Evolutionary conservation across 2,888 invertebrate genomes (phyloP).

Genomic region (Bimastos eiseni): DNA sequence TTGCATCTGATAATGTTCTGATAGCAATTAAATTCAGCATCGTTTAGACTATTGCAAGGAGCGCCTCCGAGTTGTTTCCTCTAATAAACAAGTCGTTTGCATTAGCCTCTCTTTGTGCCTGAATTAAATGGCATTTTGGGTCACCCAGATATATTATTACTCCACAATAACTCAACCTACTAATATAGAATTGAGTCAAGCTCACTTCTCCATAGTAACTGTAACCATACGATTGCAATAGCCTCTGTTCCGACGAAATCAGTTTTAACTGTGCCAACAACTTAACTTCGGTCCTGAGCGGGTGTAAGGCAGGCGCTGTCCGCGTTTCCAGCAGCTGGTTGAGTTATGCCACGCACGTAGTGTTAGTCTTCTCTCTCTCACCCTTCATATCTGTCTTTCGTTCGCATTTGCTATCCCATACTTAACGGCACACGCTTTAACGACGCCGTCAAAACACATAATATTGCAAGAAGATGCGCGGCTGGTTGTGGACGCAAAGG

Average conservation of each 20-base stretch:
- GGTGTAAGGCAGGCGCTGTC: background rate
- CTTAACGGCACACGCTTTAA: background rate
- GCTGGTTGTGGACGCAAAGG: background rate
- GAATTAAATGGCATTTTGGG: background rate
- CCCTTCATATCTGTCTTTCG: background rate
- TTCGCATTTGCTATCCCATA: background rate
- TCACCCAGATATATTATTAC: background rate
- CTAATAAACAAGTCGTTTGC: background rate
- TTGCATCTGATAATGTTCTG: too few species aligned
- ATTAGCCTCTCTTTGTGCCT: background rate
- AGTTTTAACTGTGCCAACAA: background rate
- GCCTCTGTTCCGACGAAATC: background rate
- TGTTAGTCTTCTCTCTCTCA: background rate
- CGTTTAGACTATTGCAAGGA: too few species aligned
- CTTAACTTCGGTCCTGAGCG: background rate
- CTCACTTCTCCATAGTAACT: background rate
- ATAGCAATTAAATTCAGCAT: too few species aligned
- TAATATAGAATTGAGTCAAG: too few species aligned
- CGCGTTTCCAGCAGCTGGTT: background rate
- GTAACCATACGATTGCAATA: background rate
- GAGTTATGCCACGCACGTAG: background rate
- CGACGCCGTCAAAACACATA: slow-evolving; percentile 13
- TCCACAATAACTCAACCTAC: background rate
- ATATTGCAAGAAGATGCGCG: background rate
- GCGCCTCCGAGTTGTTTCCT: too few species aligned